Conservation (phyloP, 2,113 vertebrate genomes). For the Brienomyrus brachyistius region DNA sequence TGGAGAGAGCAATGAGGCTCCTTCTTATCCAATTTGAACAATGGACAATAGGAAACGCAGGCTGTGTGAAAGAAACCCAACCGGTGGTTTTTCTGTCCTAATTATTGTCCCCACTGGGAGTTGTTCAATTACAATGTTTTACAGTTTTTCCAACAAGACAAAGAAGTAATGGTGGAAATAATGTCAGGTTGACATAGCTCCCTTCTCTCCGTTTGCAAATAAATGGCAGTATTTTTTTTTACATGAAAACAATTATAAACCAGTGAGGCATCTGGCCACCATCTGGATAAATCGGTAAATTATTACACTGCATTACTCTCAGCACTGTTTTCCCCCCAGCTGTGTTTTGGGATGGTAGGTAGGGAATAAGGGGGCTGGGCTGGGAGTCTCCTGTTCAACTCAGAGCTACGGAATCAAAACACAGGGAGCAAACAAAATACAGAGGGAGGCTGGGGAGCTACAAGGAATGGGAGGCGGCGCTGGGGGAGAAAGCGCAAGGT, state of each 20-base stretch:
- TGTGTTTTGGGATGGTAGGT: constrained; percentile 1
- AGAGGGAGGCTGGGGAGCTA: not conserved
- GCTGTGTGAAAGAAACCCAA: constrained; percentile 5
- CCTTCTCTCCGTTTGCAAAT: constrained; percentile 14
- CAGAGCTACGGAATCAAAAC: not conserved
- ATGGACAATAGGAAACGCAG: constrained; percentile 1
- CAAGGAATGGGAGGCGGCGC: not conserved
- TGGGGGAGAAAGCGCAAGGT: not conserved
- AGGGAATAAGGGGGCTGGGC: not conserved
- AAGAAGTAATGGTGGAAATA: constrained; percentile 14
- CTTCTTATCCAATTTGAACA: constrained; percentile 11
- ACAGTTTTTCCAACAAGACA: constrained; percentile 2
- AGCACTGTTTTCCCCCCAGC: not conserved
- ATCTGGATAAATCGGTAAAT: constrained; percentile 35
- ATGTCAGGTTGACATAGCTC: constrained; percentile 20
- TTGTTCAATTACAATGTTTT: constrained; percentile 4
- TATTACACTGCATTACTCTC: constrained; percentile 34
- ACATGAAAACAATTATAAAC: constrained; percentile 28
- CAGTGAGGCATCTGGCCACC: constrained; percentile 26
- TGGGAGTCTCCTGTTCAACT: not conserved
- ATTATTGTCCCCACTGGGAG: constrained; percentile 23
- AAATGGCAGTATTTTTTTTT: constrained; percentile 25
- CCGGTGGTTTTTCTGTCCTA: constrained; percentile 23
- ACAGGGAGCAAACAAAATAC: not conserved
- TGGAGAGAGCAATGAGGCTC: not conserved